phyloP scores from a whole-genome alignment of 2,797 vertebrate genomes.

The Perodicticus potto region DNA sequence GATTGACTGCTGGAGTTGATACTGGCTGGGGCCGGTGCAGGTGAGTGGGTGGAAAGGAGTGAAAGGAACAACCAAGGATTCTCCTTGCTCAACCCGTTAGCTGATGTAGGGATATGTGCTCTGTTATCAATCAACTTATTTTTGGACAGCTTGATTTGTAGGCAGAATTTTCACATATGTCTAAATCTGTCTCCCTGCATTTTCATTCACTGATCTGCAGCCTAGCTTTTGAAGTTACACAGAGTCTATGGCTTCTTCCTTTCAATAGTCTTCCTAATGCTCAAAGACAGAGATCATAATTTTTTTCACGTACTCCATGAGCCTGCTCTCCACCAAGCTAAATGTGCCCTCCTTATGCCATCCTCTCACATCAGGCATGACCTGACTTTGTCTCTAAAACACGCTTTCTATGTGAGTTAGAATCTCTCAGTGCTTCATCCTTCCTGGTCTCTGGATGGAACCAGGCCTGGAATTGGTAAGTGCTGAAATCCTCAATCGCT shows the following conservation, averaged over 20 bases:
- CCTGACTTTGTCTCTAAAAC: slow-evolving; percentile 5
- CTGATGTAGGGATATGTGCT: neutral
- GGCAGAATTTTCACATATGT: neutral
- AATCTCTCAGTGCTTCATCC: neutral
- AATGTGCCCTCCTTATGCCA: neutral
- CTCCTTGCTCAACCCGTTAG: neutral
- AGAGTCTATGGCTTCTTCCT: neutral
- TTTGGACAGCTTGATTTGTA: slow-evolving; percentile 5
- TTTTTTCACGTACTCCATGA: accelerated
- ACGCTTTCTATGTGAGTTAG: neutral
- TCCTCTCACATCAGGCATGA: neutral
- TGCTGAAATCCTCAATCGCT: neutral
- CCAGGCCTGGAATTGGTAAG: neutral
- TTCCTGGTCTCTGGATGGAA: neutral
- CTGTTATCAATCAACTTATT: neutral
- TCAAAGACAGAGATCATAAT: neutral
- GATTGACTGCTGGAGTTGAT: neutral
- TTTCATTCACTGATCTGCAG: neutral
- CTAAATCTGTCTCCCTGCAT: neutral
- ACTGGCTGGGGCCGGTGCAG: neutral
- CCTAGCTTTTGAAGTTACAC: neutral
- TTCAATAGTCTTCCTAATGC: neutral
- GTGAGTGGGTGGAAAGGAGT: neutral
- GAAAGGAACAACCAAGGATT: neutral
- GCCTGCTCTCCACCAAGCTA: neutral